phyloP scores from a whole-genome alignment of 2,797 vertebrate genomes.

The Bryconaethiops microstoma region DNA sequence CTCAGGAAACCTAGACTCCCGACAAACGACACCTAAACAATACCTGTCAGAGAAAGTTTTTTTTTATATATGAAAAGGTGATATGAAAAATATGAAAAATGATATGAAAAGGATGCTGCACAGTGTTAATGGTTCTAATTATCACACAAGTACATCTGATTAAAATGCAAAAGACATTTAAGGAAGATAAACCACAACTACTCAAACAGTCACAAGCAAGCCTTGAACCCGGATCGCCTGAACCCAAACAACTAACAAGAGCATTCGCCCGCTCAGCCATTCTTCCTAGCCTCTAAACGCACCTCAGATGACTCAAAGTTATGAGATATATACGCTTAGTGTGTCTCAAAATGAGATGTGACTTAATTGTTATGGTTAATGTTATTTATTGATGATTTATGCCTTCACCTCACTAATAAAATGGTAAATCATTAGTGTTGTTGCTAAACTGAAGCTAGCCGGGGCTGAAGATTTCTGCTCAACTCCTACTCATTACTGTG shows the following conservation, averaged over 20 bases:
- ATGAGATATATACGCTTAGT: too few relatives aligned
- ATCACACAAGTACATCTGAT: not conserved
- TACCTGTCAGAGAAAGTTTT: too few relatives aligned
- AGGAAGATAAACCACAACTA: too few relatives aligned
- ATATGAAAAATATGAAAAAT: too few relatives aligned
- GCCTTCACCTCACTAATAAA: not conserved
- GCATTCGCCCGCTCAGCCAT: not conserved
- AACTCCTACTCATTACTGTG: not conserved
- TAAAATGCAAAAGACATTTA: too few relatives aligned
- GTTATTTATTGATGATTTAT: not conserved
- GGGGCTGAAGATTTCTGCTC: not conserved
- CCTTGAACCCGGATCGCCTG: not conserved
- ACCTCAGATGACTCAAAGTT: too few relatives aligned
- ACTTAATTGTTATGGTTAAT: not conserved
- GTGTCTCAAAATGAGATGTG: not conserved
- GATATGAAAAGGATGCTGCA: not conserved
- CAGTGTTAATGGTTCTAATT: not conserved
- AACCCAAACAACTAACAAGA: fast-evolving
- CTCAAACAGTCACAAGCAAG: not conserved
- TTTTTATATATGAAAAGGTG: too few relatives aligned
- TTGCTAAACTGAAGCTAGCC: not conserved
- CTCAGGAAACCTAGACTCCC: too few relatives aligned
- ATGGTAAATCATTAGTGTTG: not conserved
- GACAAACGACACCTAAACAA: too few relatives aligned
- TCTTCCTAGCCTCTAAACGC: not conserved